These are phyloP conservation scores for Phasianus colchicus DNA, from an alignment of 2,113 vertebrate genomes.

Conservation along the genomic window DNA sequence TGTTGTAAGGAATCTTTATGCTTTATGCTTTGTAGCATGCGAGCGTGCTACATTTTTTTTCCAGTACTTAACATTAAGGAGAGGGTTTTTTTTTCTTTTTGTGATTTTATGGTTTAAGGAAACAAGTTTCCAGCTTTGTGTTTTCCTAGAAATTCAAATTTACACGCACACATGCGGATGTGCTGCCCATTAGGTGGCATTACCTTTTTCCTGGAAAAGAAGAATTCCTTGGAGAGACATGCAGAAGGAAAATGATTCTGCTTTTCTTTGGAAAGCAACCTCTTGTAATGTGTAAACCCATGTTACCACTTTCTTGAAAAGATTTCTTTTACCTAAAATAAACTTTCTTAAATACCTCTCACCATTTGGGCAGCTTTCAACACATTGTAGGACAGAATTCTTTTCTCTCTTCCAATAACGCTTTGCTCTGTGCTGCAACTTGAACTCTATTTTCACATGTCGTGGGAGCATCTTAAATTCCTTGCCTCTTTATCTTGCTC, in stretches of 20 bases:
- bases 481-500: neutral
- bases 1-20: neutral
- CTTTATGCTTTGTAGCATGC: neutral
- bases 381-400: conserved; percentile 4
- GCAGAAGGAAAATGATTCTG: neutral
- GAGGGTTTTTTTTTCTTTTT: neutral
- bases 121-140: neutral
- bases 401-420: conserved; percentile 23
- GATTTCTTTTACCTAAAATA: conserved; percentile 44
- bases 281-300: neutral
- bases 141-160: neutral
- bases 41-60: neutral
- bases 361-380: conserved; percentile 61
- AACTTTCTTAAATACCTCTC: conserved; percentile 47
- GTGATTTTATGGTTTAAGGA: neutral
- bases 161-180: rapidly evolving
- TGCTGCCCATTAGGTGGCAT: neutral
- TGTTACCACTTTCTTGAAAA: neutral
- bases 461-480: conserved; percentile 38
- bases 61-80: neutral
- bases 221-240: neutral
- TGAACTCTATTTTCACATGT: conserved; percentile 46
- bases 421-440: conserved; percentile 18
- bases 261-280: conserved; percentile 28
- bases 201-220: neutral